Percentiles rank a stretch among this genome's conserved stretches.
phyloP scores from a whole-genome alignment of 2,113 vertebrate species.

The Semnornis frantzii region DNA sequence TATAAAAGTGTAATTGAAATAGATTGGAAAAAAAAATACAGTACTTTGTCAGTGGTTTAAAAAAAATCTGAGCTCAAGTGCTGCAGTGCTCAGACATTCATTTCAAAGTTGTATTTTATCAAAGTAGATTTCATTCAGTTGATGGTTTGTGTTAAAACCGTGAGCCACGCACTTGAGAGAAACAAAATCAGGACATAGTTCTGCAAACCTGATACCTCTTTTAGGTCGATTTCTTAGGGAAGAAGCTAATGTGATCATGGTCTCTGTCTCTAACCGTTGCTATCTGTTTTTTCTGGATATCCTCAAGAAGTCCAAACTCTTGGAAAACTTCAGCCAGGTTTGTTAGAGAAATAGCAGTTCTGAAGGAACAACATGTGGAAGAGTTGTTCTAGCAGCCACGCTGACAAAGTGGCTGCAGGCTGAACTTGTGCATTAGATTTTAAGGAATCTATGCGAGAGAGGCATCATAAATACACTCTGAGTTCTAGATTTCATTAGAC shows the following conservation, averaged over 20 bases:
- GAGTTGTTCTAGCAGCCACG: background rate
- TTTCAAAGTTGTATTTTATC: background rate
- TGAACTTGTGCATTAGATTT: background rate
- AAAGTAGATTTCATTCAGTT: background rate
- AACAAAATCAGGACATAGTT: background rate
- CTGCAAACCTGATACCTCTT: background rate
- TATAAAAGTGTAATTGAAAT: constrained; percentile 58
- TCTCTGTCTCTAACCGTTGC: background rate
- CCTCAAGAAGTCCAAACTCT: background rate
- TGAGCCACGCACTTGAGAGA: background rate
- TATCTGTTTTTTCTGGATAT: background rate
- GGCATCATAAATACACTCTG: background rate
- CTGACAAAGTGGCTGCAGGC: background rate
- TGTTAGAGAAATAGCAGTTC: background rate
- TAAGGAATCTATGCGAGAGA: background rate
- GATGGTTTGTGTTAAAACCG: background rate
- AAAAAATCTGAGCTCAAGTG: background rate
- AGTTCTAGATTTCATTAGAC: background rate
- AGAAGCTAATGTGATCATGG: background rate
- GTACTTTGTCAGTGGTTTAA: background rate
- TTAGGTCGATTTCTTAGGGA: background rate
- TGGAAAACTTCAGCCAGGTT: background rate
- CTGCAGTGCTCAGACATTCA: background rate
- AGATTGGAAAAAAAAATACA: constrained; percentile 33
- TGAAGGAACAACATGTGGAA: background rate